phyloP scores from a whole-genome alignment of 1,140 invertebrate species.

The Nixonia krombeini region DNA sequence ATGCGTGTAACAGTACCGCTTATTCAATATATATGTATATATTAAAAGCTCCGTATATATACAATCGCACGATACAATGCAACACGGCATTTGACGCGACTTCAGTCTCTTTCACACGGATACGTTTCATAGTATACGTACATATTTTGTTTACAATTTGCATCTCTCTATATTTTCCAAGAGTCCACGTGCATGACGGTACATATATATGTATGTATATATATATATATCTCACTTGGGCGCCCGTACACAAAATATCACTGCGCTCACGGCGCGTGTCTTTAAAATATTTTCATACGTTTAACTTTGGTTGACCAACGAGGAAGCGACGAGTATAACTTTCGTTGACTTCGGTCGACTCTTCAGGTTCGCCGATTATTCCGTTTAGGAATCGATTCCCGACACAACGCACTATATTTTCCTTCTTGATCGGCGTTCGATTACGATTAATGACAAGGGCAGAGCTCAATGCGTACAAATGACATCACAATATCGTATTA shows the following conservation, averaged over 20 bases:
- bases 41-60: slow-evolving; percentile 60
- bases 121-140: slow-evolving; percentile 46
- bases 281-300: slow-evolving; percentile 42
- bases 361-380: slow-evolving; percentile 12
- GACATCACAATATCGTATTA: no score
- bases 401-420: slow-evolving; percentile 2
- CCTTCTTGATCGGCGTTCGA: background rate
- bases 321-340: slow-evolving; percentile 64
- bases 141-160: slow-evolving; percentile 9
- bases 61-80: slow-evolving; percentile 65
- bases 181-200: slow-evolving; percentile 53
- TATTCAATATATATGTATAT: slow-evolving; percentile 23
- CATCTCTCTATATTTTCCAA: slow-evolving; percentile 14
- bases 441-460: slow-evolving; percentile 1
- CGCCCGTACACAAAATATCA: slow-evolving; percentile 64
- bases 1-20: slow-evolving; percentile 39
- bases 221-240: slow-evolving; percentile 58
- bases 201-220: slow-evolving; percentile 46
- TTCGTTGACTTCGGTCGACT: slow-evolving; percentile 14
- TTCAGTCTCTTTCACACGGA: slow-evolving; percentile 52
- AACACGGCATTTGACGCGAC: slow-evolving; percentile 57
- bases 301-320: slow-evolving; percentile 59
- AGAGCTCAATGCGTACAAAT: no score
- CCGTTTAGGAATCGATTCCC: background rate
- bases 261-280: slow-evolving; percentile 48